Percentiles rank a stretch among this genome's conserved stretches.
Conservation (phyloP, 2,797 vertebrate species). For the Propithecus deckenii region DNA sequence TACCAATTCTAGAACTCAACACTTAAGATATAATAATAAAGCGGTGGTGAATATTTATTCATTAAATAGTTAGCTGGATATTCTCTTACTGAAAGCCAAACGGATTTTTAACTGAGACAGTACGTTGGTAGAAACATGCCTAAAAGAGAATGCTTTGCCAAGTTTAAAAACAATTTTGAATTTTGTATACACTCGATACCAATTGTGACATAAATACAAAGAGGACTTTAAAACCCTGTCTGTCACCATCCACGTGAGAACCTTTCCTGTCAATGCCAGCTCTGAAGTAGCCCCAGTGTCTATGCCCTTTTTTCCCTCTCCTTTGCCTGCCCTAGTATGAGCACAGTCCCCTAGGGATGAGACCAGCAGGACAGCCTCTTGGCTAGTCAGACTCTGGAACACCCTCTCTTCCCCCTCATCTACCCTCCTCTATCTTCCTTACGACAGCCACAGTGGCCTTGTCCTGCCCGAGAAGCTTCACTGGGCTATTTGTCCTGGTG, state of each 20-base stretch:
- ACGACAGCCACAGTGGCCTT: neutral
- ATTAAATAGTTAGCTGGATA: neutral
- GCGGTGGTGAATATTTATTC: neutral
- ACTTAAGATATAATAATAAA: neutral
- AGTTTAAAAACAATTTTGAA: neutral
- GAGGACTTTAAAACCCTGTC: neutral
- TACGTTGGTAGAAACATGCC: neutral
- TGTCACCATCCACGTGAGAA: neutral
- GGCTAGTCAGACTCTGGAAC: no score
- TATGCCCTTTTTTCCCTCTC: neutral
- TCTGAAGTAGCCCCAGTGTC: rapidly evolving
- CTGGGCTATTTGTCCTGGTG: rapidly evolving
- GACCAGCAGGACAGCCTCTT: neutral
- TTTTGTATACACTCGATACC: neutral
- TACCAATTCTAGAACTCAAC: neutral
- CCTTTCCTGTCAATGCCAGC: neutral
- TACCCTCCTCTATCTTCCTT: neutral
- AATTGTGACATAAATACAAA: neutral
- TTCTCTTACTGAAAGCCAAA: neutral
- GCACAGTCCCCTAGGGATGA: no score
- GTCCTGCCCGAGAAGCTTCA: neutral
- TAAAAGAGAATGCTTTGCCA: neutral
- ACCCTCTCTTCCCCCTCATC: no score
- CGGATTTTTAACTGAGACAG: neutral
- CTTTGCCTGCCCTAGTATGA: rapidly evolving